Conservation (phyloP, 2,888 invertebrate species). For the Xestia xanthographa region DNA sequence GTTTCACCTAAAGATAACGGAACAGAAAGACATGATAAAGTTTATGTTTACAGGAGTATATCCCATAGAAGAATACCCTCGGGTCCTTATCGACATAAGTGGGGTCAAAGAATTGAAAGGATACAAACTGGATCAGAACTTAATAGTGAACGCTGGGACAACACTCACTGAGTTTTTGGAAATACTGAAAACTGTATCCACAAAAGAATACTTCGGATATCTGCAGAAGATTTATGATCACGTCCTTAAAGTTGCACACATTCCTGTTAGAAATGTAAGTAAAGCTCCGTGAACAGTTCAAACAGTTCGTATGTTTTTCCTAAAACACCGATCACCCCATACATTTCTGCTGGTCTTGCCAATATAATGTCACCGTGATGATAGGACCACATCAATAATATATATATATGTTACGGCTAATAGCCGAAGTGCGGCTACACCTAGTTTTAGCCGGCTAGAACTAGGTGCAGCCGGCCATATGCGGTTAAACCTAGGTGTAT, state of each 20-base stretch:
- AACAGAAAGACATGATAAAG: not conserved
- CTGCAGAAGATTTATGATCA: conserved; percentile 90
- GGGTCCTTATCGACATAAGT: conserved; percentile 91
- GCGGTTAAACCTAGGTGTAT: too few species aligned
- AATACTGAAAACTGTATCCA: conserved; percentile 76
- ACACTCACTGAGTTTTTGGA: conserved; percentile 89
- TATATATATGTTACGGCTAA: too few species aligned
- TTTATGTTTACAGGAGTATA: conserved; percentile 80
- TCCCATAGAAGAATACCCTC: conserved; percentile 76
- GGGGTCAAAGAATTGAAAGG: conserved; percentile 89
- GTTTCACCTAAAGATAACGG: not conserved
- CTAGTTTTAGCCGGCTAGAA: too few species aligned
- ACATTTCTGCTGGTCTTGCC: not conserved
- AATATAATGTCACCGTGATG: not conserved
- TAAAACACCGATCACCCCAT: not conserved
- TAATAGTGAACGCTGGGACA: conserved; percentile 90
- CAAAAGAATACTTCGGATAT: conserved; percentile 89
- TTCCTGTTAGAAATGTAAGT: conserved; percentile 93
- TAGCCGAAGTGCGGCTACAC: too few species aligned
- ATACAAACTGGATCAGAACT: conserved; percentile 76
- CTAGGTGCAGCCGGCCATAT: too few species aligned
- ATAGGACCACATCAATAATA: not conserved
- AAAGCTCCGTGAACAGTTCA: not conserved
- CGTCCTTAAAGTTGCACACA: conserved; percentile 92
- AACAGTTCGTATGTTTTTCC: not conserved